Base-by-base conservation (phyloP, 2,797 vertebrate genomes). In the Sylvilagus floridanus region DNA sequence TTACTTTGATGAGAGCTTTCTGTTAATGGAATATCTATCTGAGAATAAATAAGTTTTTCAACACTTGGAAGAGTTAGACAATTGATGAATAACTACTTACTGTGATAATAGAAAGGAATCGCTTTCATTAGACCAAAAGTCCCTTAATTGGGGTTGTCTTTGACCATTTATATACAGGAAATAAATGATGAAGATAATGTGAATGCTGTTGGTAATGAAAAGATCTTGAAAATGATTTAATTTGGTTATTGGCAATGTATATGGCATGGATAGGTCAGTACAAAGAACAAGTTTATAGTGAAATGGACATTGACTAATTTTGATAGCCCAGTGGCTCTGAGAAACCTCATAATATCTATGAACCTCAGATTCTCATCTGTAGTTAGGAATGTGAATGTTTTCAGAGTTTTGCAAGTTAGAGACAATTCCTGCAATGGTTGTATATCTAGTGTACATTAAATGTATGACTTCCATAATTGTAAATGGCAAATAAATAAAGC, bases 1-100 rank as follows among this genome's bases (percentile, higher is more conserved):
- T 95, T 93, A 69, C 42, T 93, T 95, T 88, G 54, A 65, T 84
- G 65, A 93, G 60, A 30, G 35, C 73, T 82, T 84, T 77, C 35
- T 94, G 63, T 50, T 94, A 77, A 71, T 65, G 37, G 24, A 95
- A 93, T 83, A 76, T n/a, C 21, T 65, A 7, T 28, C 37, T 89
- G n/a, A 77, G 62, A 95, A 62, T 30, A 88, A 93, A 84, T 16
- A 54, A 65, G 14, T 66, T 89, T 52, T 66, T 12, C 71, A 73
- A 47, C 30, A 69, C 32, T 95, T 91, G 72, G 63, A 65, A 84
- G 35, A 60, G 21, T 63, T 30, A 73, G 77, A n/a, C 57, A 60
- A 32, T 14, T 37, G 76, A 66, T 32, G 42, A 30, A 57, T 66
- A 84, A 35, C 68, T 28, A 94, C n/a, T 95, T 73, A 76, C 28